Evolutionary conservation across 1,140 invertebrate species (phyloP), one percentile per base, ranked within the genome.

Genomic region (Probaryconus sp.): DNA sequence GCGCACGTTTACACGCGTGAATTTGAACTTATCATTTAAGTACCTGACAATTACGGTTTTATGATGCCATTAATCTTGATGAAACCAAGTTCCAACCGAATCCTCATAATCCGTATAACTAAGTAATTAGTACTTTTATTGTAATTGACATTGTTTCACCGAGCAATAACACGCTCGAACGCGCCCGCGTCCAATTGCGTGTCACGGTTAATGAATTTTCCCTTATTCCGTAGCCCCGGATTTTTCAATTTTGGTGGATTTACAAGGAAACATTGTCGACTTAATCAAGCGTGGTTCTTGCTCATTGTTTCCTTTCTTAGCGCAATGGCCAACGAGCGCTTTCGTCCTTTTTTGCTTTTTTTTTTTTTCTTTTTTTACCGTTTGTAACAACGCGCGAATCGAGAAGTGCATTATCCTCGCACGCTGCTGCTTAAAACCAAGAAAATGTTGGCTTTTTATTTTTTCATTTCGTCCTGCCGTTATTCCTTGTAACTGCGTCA

Each of bases 271-370:
- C 67, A 53, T 76, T 76, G 80, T 74, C 60, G 69, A 71, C 76
- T 83, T 80, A 81, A 82, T 80, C 78, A 82, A 82, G 71, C 77
- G 68, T 48, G 35, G 63, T 42, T 74, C 58, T 74, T 63, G 17
- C 35, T 68, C 60, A 69, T 65, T 60, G 37, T 69, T 69, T 70
- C 51, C 24, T 40, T 43, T 64, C 50, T 68, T 58, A 55, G 16
- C 16, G 10, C 35, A 40, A 56, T 26, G 20, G 21, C 35, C n/a
- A 9, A 3, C 21, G 11, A 18, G 2, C 17, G 18, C 9, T 35
- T 48, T 30, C 51, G 24, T 10, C 14, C 10, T 48, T 65, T 55
- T 48, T 38, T 9, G 5, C 24, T 11, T 56, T 14, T 33, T 37
- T 45, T 51, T 13, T 6, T 35, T 50, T 55, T 30, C 3, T 40